Percentiles rank a stretch among this genome's conserved stretches.
phyloP scores from a whole-genome alignment of 2,888 invertebrate genomes.

The Villa cingulata region DNA sequence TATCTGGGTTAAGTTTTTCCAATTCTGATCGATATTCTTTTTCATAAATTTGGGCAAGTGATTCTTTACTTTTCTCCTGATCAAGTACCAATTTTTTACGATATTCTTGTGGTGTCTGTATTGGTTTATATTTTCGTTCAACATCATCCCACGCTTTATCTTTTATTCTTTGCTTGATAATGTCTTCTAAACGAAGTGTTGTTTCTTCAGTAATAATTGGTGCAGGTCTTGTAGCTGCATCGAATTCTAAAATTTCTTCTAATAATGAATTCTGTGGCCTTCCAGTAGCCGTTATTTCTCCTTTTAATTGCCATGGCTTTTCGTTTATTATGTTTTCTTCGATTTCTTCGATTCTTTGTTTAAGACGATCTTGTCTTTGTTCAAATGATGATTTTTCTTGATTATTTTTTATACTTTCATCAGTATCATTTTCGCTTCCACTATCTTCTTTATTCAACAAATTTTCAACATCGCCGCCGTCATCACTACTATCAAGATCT shows the following conservation, averaged over 20 bases:
- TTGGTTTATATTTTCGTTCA: slow-evolving; percentile 68
- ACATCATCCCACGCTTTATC: slow-evolving; percentile 93
- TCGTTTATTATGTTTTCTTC: slow-evolving; percentile 58
- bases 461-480: slow-evolving; percentile 15
- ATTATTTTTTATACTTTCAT: slow-evolving; percentile 15
- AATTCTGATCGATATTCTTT: slow-evolving; percentile 63
- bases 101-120: slow-evolving; percentile 67
- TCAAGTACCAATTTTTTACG: slow-evolving; percentile 79
- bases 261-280: slow-evolving; percentile 87
- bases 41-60: slow-evolving; percentile 89
- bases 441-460: slow-evolving; percentile 13
- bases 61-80: slow-evolving; percentile 87
- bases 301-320: slow-evolving; percentile 88
- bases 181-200: slow-evolving; percentile 72
- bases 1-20: slow-evolving; percentile 33
- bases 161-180: slow-evolving; percentile 82
- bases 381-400: slow-evolving; percentile 52
- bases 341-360: slow-evolving; percentile 51
- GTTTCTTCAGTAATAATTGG: slow-evolving; percentile 88
- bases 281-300: slow-evolving; percentile 65
- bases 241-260: slow-evolving; percentile 84
- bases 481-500: slow-evolving; percentile 18
- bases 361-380: slow-evolving; percentile 55
- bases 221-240: slow-evolving; percentile 66
- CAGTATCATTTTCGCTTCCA: slow-evolving; percentile 11